Evolutionary conservation across 2,797 vertebrate species (phyloP), one percentile per base, ranked within the genome.

Genomic region (Myotis findleyi): DNA sequence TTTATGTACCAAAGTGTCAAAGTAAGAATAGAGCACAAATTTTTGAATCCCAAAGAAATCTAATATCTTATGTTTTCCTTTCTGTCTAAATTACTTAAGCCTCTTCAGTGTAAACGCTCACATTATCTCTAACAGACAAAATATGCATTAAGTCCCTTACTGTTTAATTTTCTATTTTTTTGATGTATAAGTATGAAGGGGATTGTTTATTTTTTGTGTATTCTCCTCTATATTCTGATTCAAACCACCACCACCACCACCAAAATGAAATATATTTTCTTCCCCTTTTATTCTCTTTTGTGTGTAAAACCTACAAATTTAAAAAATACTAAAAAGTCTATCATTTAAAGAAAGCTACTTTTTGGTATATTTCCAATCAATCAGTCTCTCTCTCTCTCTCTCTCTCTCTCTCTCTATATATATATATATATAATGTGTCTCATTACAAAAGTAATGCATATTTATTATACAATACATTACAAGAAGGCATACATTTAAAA

Each of bases 161-260:
- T 71, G 83, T 94, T 30, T 72, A 96, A 87, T 57, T 89, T 94
- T 93, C 69, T 95, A 23, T 85, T 80, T 51, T 73, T 95, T 87
- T 55, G 2, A 49, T 89, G 79, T 96, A 92, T 94, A 96, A 86
- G 66, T 69, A 84, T 20, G 1, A 95, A 92, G 14, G 23, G 71
- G 0, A 0, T 5, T 5, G 87, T 88, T 89, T 95, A 93, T 86
- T 93, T 33, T 13, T 62, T 79, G 44, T 51, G 27, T 94, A 0
- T 69, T 90, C 51, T 89, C n/a, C 51, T 89, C n/a, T n/a, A 12
- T n/a, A 51, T 53, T 62, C 57, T 83, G 18, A 90, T 27, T 87
- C 53, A 92, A 92, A 66, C 27, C 25, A 57, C 23, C 21, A 92
- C 33, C 21, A 92, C 33, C 64, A 59, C 59, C 57, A 59, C 27